Base-by-base conservation (phyloP, 2,113 vertebrate species). In the Gallinago media region DNA sequence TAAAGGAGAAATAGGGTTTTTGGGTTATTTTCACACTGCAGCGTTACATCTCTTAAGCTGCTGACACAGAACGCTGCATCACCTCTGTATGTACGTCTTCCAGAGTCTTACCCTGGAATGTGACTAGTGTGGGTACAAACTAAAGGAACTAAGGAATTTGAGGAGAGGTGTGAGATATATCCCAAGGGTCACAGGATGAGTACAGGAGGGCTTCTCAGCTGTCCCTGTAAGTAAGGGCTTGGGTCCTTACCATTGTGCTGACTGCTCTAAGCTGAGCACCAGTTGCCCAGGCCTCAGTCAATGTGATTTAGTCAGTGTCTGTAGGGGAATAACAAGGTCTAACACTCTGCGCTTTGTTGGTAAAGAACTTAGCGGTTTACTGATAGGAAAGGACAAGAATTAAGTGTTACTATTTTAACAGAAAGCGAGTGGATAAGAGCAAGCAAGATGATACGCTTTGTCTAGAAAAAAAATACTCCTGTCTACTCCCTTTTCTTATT, bases 281-380 rank as follows among this genome's bases (percentile, higher is more conserved):
- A 15, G 13, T 15, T 9, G 20, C 38, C 36, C 2, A 17, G 19
- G 11, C 50, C 15, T 70, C 40, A 27, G n/a, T 9, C 61, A 58
- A 76, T 3, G 0, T 21, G 9, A 25, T 59, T 38, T 42, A 46
- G 71, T 2, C 32, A 11, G 32, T 6, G 20, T 22, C 42, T 71
- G 9, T 52, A n/a, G 26, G 10, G 29, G 27, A 78, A 55, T 22
- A 27, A 13, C 13, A 14, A 40, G 31, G 54, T 38, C 23, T 22
- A 44, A 36, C 2, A 4, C 8, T 1, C 1, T 4, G 4, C 0
- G 0, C 12, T 36, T n/a, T 36, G 34, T 22, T 29, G 1, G 8
- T 49, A 47, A 73, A 90, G 71, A 27, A 31, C 11, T 67, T 56
- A 8, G 23, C 49, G 36, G 19, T 49, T 13, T 52, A 6, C 26